Base-by-base conservation (phyloP, 64 coral and sea anemone genomes). In the Pachyseris speciosa region DNA sequence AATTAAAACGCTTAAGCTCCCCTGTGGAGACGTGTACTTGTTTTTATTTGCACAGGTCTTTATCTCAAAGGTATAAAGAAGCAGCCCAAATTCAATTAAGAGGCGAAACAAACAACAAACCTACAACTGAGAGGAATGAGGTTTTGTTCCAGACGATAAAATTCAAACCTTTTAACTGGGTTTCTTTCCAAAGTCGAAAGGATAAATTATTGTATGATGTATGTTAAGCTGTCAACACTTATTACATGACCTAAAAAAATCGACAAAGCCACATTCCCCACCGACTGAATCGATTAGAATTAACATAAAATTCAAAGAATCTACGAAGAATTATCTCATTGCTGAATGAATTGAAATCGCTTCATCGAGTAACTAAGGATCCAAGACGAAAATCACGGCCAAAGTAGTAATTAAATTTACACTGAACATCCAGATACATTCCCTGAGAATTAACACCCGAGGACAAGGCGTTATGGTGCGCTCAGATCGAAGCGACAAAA, bases 71-170 rank as follows among this genome's bases (percentile, higher is more conserved):
- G 3, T 33, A 60, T 10, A 61, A 40, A 63, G 15, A 58, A 37
- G 17, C 38, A 28, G 70, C 37, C 39, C 26, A 69, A 43, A 74
- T 74, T 81, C 51, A 60, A 81, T 80, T 61, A 81, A 38, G 20
- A 58, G 22, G 38, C 40, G 31, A 81, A 81, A 81, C 52, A 61
- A 40, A 58, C 53, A 81, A 15, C 52, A 81, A 81, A 77, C 22
- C 8, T 7, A 12, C 53, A 81, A 81, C 20, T 63, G 3, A 63
- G 63, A 39, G 51, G 34, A 57, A 41, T 58, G 75, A 30, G 47
- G 19, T 76, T 76, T 44, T 51, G 49, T 39, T 74, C 24, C 37
- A 43, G 15, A 8, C 67, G 7, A 5, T 2, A 19, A 5, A 20
- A 70, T 17, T 38, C 37, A n/a, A n/a, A n/a, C n/a, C 39, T 20